phyloP scores from a whole-genome alignment of 1,140 invertebrate species.

The Cydia splendana region DNA sequence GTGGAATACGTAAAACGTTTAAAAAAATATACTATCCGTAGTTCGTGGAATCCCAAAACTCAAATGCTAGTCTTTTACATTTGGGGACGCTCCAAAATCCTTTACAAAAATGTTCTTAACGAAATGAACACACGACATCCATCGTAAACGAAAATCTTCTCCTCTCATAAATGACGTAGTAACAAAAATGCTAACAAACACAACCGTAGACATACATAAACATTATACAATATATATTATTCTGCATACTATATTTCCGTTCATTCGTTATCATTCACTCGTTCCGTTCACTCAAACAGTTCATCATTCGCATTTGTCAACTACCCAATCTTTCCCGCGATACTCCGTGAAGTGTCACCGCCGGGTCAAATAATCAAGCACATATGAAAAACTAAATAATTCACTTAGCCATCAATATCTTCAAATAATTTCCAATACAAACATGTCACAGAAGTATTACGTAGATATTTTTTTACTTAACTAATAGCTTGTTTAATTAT shows the following conservation, averaged over 20 bases:
- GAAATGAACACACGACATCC: slow-evolving; percentile 19
- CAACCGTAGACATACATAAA: slow-evolving; percentile 54
- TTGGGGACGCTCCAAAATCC: slow-evolving; percentile 27
- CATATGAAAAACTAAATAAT: background rate
- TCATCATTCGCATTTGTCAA: slow-evolving; percentile 20
- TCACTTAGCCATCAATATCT: background rate
- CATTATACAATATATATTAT: slow-evolving; percentile 33
- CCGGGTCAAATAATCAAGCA: background rate
- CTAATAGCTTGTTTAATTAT: background rate
- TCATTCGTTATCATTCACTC: background rate
- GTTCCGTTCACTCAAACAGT: slow-evolving; percentile 8
- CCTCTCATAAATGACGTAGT: slow-evolving; percentile 54
- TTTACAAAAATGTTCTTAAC: slow-evolving; percentile 52
- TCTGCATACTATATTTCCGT: background rate
- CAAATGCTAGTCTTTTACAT: background rate
- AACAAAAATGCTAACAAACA: slow-evolving; percentile 65
- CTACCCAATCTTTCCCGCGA: background rate
- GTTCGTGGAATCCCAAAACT: slow-evolving; percentile 7
- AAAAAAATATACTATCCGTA: slow-evolving; percentile 31
- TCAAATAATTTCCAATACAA: background rate
- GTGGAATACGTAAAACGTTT: slow-evolving; percentile 45
- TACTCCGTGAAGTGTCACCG: background rate
- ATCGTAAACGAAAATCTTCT: slow-evolving; percentile 52
- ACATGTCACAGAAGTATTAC: background rate
- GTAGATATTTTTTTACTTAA: no score